phyloP scores from a whole-genome alignment of 1,140 invertebrate genomes.

The Nephotettix cincticeps region DNA sequence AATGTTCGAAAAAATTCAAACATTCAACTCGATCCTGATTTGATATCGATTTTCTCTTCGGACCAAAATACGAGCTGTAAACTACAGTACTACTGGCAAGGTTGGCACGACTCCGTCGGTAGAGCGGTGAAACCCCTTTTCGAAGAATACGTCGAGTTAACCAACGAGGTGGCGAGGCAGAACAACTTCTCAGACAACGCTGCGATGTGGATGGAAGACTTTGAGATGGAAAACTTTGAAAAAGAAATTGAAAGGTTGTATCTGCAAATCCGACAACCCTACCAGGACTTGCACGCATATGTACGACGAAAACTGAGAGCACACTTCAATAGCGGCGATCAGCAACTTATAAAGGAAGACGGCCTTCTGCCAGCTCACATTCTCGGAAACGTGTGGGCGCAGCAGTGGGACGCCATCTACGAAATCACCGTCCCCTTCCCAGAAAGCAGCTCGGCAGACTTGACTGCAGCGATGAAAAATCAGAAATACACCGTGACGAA shows the following conservation, averaged over 20 bases:
- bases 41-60: too few relatives aligned
- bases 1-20: too few relatives aligned
- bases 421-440: slow-evolving; percentile 74
- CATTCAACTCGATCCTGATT: too few relatives aligned
- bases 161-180: background rate
- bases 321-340: slow-evolving; percentile 62
- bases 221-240: slow-evolving; percentile 47
- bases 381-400: slow-evolving; percentile 90
- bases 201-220: slow-evolving; percentile 57
- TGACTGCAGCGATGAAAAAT: slow-evolving; percentile 64
- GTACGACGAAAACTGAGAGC: slow-evolving; percentile 71
- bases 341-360: slow-evolving; percentile 60
- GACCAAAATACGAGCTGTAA: too few relatives aligned
- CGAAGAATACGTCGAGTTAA: background rate
- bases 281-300: slow-evolving; percentile 85
- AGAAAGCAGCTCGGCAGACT: slow-evolving; percentile 67
- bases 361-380: slow-evolving; percentile 92
- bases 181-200: slow-evolving; percentile 56
- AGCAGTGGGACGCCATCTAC: slow-evolving; percentile 81
- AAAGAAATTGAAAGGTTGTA: slow-evolving; percentile 65
- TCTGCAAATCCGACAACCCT: slow-evolving; percentile 77
- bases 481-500: slow-evolving; percentile 67
- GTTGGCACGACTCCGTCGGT: background rate
- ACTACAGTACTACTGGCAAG: background rate
- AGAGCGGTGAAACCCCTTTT: background rate